Base-by-base conservation (phyloP, 2,113 vertebrate species). In the Nestor notabilis region DNA sequence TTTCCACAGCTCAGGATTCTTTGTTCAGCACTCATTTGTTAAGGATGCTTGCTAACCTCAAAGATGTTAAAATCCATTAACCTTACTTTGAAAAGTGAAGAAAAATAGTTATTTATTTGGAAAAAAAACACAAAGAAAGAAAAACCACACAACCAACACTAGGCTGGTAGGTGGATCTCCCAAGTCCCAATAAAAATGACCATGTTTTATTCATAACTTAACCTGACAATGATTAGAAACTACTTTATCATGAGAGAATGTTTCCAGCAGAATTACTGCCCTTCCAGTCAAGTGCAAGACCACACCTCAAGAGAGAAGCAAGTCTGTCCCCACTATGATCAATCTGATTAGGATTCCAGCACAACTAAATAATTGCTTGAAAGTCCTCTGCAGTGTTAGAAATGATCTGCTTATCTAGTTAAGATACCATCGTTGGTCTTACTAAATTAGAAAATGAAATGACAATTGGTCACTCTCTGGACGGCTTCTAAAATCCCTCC, bases 191-290 rank as follows among this genome's bases (percentile, higher is more conserved):
- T 31, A 77, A 72, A 25, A 89, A 86, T 20, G 50, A 61, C 24
- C 28, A 81, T 64, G 74, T 85, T 92, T 96, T 94, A 88, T 75
- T 89, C 69, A 77, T 89, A 90, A 50, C 47, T 60, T 66, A 74
- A 66, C 21, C 37, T 87, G 69, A 9, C 12, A 11, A 81, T 81
- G 76, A 96, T 87, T 83, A 90, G 14, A 87, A 88, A 90, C 43
- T 53, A 63, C 35, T 69, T 88, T 68, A 83, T 60, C 63, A 50
- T 25, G 7, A 60, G 46, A 95, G 46, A 86, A 81, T 50, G 55
- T 60, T 93, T 84, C 35, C 72, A 69, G 52, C 31, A 78, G 81
- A 87, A 91, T 52, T 72, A 65, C 31, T 77, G 37, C n/a, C 80
- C 68, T 69, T 68, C 58, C 75, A 87, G 61, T 71, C 85, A 93